These are phyloP conservation scores for Tetragonula clypearis DNA, from an alignment of 1,140 invertebrate species.

Conservation along the genomic window DNA sequence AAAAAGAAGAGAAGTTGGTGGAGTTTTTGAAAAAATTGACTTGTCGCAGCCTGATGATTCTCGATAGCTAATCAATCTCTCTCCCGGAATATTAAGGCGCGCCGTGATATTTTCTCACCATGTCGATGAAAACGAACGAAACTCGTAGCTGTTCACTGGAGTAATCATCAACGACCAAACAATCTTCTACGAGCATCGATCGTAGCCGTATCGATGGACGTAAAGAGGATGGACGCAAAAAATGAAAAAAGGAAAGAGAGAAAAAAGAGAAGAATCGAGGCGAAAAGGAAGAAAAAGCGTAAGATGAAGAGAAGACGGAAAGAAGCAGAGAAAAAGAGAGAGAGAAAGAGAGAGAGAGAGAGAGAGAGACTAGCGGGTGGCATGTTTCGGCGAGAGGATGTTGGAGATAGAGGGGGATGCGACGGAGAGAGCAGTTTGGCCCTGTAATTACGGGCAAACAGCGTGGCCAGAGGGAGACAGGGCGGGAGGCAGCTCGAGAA, in stretches of 20 bases:
- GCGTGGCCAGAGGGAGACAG: slow-evolving; percentile 35
- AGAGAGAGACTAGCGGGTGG: slow-evolving; percentile 64
- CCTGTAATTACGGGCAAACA: slow-evolving; percentile 78
- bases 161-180: too few relatives aligned
- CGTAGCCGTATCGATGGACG: too few relatives aligned
- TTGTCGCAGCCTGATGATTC: too few relatives aligned
- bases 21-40: too few relatives aligned
- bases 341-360: slow-evolving; percentile 26
- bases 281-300: not conserved
- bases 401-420: slow-evolving; percentile 29
- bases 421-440: slow-evolving; percentile 73
- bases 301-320: not conserved
- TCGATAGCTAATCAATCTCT: too few relatives aligned
- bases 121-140: too few relatives aligned
- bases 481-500: slow-evolving; percentile 53
- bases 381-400: slow-evolving; percentile 42
- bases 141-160: too few relatives aligned
- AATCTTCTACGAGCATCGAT: too few relatives aligned
- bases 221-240: too few relatives aligned
- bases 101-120: too few relatives aligned
- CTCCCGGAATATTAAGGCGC: too few relatives aligned
- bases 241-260: too few relatives aligned
- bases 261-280: not conserved
- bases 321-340: not conserved
- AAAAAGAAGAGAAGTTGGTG: not conserved